Evolutionary conservation across 2,113 vertebrate species (phyloP), one percentile per base, ranked within the genome.

Genomic region (Chelonoidis abingdonii): DNA sequence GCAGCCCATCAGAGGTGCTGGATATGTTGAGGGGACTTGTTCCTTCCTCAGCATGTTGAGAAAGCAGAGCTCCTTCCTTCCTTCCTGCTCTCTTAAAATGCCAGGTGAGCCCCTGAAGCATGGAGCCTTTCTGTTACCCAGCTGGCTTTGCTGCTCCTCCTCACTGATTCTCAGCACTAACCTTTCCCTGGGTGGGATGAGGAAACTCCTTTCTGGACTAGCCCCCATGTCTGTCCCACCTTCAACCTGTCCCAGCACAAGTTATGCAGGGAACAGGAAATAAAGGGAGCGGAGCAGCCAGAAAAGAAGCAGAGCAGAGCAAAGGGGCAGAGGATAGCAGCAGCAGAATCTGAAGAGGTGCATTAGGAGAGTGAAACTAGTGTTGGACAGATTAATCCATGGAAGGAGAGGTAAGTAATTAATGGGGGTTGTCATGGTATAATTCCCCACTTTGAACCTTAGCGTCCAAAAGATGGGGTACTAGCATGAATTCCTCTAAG

Each of bases 21-120:
- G 90, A 85, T 93, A 62, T 92, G 47, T 29, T 87, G 76, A 3
- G 65, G 83, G 31, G 62, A 65, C 83, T 94, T 89, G 80, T 92
- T 94, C 84, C 89, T 86, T 84, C 87, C 35, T 86, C 87, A 97
- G 80, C 94, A 93, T 93, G 94, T 94, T 94, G 94, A 94, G 72
- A 80, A 91, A 62, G 76, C 10, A 82, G 56, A 92, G 35, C 83
- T 95, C 24, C 56, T 82, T 89, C 52, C 83, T 90, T 62, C 59
- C 29, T 31, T 38, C 8, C 69, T 72, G n/a, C 65, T 72, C n/a
- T n/a, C 14, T 38, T 11, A n/a, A 65, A 65, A 35, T 35, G 62
- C 62, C 35, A 65, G 16, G 16, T 65, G 16, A 65, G 89, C 90
- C 49, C 69, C 50, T 90, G 90, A 96, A 80, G 95, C 54, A n/a